Evolutionary conservation across 2,113 vertebrate genomes (phyloP).

Genomic region (Potamarius usumacintae): DNA sequence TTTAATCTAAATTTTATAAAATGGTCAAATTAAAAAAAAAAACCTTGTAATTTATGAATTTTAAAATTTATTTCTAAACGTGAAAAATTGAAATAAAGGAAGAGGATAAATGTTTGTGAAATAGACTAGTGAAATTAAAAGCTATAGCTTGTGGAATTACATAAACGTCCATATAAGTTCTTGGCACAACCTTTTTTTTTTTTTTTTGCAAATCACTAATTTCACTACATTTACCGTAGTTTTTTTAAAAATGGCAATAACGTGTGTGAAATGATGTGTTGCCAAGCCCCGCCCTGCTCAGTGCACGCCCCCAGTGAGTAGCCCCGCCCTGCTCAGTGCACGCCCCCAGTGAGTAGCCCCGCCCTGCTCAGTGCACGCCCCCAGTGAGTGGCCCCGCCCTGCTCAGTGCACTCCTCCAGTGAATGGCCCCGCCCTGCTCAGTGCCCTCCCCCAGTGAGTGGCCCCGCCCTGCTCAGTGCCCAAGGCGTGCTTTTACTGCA

Average conservation of each 20-base stretch:
- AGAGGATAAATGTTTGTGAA: no score
- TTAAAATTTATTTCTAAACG: no score
- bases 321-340: slow-evolving; percentile 43
- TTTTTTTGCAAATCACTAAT: not conserved
- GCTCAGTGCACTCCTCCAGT: not conserved
- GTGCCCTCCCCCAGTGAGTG: slow-evolving; percentile 43
- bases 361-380: slow-evolving; percentile 29
- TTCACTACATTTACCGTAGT: not conserved
- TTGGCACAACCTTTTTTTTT: not conserved
- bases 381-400: slow-evolving; percentile 45
- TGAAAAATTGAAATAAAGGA: no score
- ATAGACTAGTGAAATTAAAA: no score
- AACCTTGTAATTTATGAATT: no score
- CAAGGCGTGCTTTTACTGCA: slow-evolving; percentile 28
- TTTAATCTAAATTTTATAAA: no score
- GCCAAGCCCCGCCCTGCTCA: slow-evolving; percentile 43
- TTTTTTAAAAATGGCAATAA: no score
- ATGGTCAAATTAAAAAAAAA: no score
- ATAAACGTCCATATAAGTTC: not conserved
- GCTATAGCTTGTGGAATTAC: no score
- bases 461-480: slow-evolving; percentile 14
- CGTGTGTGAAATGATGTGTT: not conserved
- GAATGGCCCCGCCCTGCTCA: slow-evolving; percentile 43
- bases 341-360: slow-evolving; percentile 16
- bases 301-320: not conserved